Evolutionary conservation across 2,888 invertebrate genomes (phyloP).

Genomic region (Osedax frankpressi): DNA sequence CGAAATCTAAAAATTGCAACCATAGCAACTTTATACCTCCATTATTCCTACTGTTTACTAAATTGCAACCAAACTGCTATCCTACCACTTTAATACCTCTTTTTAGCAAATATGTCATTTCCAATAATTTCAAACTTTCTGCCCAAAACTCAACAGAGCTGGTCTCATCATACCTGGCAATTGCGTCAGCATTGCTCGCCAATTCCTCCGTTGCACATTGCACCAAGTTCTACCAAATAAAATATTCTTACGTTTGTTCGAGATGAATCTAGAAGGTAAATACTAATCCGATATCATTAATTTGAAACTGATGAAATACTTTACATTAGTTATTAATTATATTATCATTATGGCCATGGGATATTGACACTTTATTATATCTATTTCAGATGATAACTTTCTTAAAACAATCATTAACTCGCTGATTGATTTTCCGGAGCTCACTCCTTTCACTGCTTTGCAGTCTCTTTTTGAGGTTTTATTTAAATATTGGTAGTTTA

Average conservation of each 20-base stretch:
- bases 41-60: no score
- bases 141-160: slow-evolving; percentile 25
- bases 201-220: slow-evolving; percentile 85
- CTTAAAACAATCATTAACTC: slow-evolving; percentile 87
- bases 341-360: neutral
- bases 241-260: slow-evolving; percentile 86
- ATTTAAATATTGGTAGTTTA: no score
- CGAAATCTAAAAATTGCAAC: no score
- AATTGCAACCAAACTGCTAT: no score
- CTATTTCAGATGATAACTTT: slow-evolving; percentile 56
- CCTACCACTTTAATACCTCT: no score
- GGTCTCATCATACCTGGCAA: slow-evolving; percentile 77
- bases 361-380: no score
- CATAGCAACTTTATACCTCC: no score
- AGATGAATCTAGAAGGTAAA: slow-evolving; percentile 69
- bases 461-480: slow-evolving; percentile 73
- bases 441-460: slow-evolving; percentile 84
- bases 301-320: neutral
- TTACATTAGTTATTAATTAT: neutral
- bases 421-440: slow-evolving; percentile 82
- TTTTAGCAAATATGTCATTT: no score
- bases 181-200: slow-evolving; percentile 85
- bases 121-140: no score
- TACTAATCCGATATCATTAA: neutral
- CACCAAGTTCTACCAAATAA: slow-evolving; percentile 94